Evolutionary conservation across 2,888 invertebrate species (phyloP), one percentile per base, ranked within the genome.

Genomic region (Allacma fusca): DNA sequence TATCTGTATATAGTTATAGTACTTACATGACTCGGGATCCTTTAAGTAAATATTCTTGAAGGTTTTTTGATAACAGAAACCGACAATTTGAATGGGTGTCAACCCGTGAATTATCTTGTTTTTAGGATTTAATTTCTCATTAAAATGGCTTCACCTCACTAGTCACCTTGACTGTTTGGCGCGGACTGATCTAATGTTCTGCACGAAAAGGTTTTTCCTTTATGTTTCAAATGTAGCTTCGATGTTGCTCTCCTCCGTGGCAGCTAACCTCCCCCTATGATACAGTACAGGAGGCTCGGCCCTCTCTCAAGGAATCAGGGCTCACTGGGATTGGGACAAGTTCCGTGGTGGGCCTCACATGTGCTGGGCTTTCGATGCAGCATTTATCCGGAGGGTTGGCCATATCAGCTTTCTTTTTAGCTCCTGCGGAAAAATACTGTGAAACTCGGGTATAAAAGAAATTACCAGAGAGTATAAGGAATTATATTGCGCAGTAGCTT

Each of bases 401-500:
- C 62, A 26, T 62, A 62, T 67, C 67, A 34, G 67, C 34, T 67
- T 34, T 67, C 67, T 34, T 67, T 21, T 67, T 29, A 28, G 67
- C 67, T 62, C 26, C 62, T 28, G 34, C 67, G 67, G 67, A 67
- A 67, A 67, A 67, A 67, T 67, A 67, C 67, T 67, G 67, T 67
- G 67, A 67, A 67, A 67, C 67, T 67, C 34, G 62, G 62, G 62
- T 23, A 26, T 23, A 62, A 62, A 62, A 26, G 62, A 62, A 62
- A 29, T 67, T 67, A n/a, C 34, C n/a, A 67, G 28, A 26, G 67
- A 34, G 19, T 64, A 64, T 67, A 67, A 67, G 34, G 67, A 67
- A 67, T 67, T 67, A 67, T 67, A 67, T 67, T 67, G 67, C 67
- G 67, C 67, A 67, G 67, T 67, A 62, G 62, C 62, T 26, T 62